A percentile compares a stretch with the other conserved stretches of the same genome.
These are phyloP conservation scores for Onychomys leucogaster DNA, from an alignment of 2,797 vertebrate genomes.

Conservation along the genomic window DNA sequence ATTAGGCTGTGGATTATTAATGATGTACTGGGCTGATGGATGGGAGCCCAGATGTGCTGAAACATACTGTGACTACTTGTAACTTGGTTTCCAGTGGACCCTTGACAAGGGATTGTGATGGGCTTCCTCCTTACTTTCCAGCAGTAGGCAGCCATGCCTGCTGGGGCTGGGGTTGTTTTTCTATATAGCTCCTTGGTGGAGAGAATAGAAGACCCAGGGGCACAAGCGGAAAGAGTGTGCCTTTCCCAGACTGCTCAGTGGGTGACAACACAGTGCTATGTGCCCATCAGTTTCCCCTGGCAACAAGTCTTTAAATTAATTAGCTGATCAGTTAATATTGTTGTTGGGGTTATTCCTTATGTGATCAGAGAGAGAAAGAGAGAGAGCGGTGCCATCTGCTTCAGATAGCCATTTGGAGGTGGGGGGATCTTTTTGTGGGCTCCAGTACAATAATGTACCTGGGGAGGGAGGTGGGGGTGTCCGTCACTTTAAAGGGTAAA, in stretches of 20 bases:
- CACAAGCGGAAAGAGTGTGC: not conserved
- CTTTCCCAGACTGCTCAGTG: constrained; percentile 16
- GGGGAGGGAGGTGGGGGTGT: not conserved
- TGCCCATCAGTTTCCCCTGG: constrained; percentile 18
- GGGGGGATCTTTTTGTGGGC: not conserved
- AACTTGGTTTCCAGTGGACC: constrained; percentile 80
- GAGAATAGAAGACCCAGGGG: constrained; percentile 26
- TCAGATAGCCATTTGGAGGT: not conserved
- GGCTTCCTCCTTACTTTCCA: not conserved
- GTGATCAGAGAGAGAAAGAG: constrained; percentile 4
- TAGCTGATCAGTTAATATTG: constrained; percentile 61
- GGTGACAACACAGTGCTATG: not conserved
- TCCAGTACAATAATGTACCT: not conserved
- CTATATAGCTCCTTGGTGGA: not conserved
- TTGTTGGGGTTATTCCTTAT: constrained; percentile 41
- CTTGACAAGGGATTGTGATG: constrained; percentile 61
- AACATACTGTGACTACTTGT: constrained; percentile 54
- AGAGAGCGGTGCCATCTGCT: not conserved
- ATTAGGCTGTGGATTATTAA: constrained; percentile 78
- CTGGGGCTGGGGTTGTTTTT: constrained; percentile 1
- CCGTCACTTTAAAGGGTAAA: not conserved
- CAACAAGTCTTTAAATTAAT: constrained; percentile 58
- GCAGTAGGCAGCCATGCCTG: not conserved
- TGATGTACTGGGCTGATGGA: constrained; percentile 44
- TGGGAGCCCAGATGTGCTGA: constrained; percentile 66